These are phyloP conservation scores for Melanaphis sacchari DNA, from an alignment of 1,140 invertebrate species.

Conservation along the genomic window DNA sequence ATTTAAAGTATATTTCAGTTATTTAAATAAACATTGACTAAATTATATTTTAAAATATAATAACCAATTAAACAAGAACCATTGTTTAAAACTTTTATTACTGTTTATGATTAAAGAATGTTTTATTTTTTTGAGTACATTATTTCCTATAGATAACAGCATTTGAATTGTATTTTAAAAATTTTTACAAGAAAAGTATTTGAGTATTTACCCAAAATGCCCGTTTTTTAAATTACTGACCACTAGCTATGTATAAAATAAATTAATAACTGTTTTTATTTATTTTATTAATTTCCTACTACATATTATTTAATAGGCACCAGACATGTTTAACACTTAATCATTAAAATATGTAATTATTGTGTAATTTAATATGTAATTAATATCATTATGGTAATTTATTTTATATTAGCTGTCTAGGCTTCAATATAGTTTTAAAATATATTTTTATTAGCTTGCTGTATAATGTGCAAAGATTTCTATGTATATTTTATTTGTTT, in stretches of 20 bases:
- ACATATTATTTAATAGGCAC: constrained; percentile 7
- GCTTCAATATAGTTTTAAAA: constrained; percentile 29
- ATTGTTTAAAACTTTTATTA: background rate
- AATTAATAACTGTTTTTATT: background rate
- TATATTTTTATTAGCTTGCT: constrained; percentile 37
- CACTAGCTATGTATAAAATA: background rate
- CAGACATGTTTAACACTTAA: background rate
- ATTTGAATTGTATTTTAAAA: background rate
- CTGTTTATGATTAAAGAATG: background rate
- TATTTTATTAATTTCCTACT: background rate
- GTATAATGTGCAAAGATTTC: background rate
- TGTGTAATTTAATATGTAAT: background rate
- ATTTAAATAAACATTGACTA: too few species aligned
- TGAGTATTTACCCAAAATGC: background rate
- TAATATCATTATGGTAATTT: constrained; percentile 9
- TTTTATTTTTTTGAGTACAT: background rate
- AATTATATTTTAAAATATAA: background rate
- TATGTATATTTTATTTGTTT: constrained; percentile 51
- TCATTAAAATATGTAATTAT: background rate
- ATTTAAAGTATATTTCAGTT: too few species aligned
- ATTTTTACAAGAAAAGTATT: background rate
- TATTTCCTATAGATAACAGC: background rate
- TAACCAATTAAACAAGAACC: background rate
- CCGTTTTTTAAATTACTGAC: background rate
- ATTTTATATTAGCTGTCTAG: constrained; percentile 38